A percentile compares a stretch with the other conserved stretches of the same genome.
Evolutionary conservation across 2,888 invertebrate genomes (phyloP).

Genomic region (Drosophila villosipedis): DNA sequence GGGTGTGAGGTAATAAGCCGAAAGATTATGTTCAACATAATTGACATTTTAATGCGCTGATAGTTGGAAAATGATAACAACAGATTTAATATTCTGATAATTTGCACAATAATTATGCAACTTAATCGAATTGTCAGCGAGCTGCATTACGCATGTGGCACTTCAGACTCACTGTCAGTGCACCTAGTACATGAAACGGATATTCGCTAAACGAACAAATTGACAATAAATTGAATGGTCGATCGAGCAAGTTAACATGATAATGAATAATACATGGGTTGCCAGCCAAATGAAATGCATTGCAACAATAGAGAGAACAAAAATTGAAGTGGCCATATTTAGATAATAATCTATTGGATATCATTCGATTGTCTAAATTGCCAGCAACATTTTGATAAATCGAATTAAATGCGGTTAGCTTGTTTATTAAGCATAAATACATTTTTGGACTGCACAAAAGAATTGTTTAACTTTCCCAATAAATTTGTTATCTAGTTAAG

Average conservation of each 20-base stretch:
- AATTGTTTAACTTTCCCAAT: neutral
- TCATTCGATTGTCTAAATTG: conserved; percentile 12
- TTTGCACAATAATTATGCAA: conserved; percentile 75
- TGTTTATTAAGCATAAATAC: neutral
- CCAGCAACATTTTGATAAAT: conserved; percentile 9
- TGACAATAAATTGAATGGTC: conserved; percentile 36
- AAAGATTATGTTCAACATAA: conserved; percentile 59
- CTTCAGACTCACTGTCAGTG: conserved; percentile 6
- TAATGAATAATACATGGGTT: neutral
- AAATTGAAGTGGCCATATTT: conserved; percentile 3
- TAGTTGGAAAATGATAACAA: conserved; percentile 73
- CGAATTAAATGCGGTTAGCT: conserved; percentile 7
- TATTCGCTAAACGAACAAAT: conserved; percentile 8
- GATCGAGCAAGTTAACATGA: conserved; percentile 8
- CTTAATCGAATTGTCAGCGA: conserved; percentile 79
- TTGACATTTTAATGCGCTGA: conserved; percentile 81
- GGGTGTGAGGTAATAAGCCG: conserved; percentile 2
- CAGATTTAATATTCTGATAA: conserved; percentile 81
- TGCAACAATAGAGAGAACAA: neutral
- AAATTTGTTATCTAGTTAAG: neutral
- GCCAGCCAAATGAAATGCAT: conserved; percentile 18
- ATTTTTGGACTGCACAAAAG: neutral
- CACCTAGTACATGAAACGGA: conserved; percentile 27
- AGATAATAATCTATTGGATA: conserved; percentile 7
- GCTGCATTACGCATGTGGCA: conserved; percentile 33